These are phyloP conservation scores for Tympanoctomys barrerae DNA, from an alignment of 2,797 vertebrate species.

Conservation along the genomic window DNA sequence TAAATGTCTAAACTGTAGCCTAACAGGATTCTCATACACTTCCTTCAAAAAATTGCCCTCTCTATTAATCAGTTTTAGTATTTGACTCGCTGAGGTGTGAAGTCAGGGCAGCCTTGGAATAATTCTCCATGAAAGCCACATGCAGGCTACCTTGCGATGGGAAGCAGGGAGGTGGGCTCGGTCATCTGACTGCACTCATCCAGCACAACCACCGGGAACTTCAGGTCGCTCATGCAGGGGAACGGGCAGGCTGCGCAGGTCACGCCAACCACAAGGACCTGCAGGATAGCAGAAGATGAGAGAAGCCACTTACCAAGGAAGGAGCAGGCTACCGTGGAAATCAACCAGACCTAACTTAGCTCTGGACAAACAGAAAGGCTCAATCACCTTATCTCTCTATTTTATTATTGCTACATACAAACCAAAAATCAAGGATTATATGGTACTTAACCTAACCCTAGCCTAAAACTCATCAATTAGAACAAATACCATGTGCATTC, in stretches of 20 bases:
- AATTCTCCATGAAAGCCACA: background rate
- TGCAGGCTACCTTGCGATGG: slow-evolving; percentile 89
- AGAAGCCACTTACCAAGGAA: background rate
- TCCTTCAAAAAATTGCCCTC: background rate
- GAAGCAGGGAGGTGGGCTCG: slow-evolving; percentile 90
- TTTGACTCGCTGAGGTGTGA: background rate
- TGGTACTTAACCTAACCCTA: background rate
- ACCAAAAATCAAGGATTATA: background rate
- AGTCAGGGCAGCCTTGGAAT: background rate
- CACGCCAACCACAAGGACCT: slow-evolving; percentile 89
- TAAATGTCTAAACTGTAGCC: background rate
- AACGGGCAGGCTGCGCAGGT: slow-evolving; percentile 91
- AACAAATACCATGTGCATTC: background rate
- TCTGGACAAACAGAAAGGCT: background rate
- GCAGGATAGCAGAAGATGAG: background rate
- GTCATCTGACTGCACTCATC: slow-evolving; percentile 92
- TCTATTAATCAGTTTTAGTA: background rate
- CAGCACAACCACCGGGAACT: slow-evolving; percentile 90
- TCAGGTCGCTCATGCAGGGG: slow-evolving; percentile 87
- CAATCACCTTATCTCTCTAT: background rate
- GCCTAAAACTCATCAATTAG: background rate
- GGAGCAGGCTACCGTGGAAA: background rate
- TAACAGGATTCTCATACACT: slow-evolving; percentile 24
- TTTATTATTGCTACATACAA: slow-evolving; percentile 6
- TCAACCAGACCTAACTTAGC: background rate